Conservation (phyloP, 2,113 vertebrate species). For the Trachemys scripta region DNA sequence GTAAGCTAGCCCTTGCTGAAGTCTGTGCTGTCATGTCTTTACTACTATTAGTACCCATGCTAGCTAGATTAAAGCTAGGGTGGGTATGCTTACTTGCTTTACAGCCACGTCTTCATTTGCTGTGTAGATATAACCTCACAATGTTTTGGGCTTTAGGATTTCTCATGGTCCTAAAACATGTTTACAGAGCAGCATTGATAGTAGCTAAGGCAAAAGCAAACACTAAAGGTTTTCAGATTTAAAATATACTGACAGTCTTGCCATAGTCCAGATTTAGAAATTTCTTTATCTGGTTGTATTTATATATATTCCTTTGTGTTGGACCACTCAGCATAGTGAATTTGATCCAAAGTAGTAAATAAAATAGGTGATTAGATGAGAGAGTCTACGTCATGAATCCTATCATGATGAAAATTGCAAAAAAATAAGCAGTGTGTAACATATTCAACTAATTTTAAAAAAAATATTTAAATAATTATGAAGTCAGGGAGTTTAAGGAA, state of each 20-base stretch:
- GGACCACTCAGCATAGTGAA: not conserved
- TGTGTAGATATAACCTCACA: not conserved
- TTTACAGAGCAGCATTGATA: not conserved
- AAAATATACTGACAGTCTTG: not conserved
- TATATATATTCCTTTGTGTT: accelerated
- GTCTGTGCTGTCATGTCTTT: not conserved
- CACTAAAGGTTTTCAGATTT: not conserved
- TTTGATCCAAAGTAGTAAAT: not conserved
- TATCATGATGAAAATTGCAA: not conserved
- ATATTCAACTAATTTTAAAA: not conserved
- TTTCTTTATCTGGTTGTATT: not conserved
- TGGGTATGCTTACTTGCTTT: no score
- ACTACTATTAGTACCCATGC: not conserved
- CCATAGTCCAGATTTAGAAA: not conserved
- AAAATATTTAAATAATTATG: not conserved
- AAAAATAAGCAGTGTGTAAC: not conserved
- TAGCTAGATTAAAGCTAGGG: not conserved
- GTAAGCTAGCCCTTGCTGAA: not conserved
- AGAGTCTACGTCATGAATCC: slow-evolving; percentile 3
- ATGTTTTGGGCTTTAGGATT: not conserved
- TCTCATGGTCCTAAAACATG: not conserved
- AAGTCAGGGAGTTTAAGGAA: not conserved
- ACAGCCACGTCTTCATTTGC: no score
- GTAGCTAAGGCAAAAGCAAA: accelerated
- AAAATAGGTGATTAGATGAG: not conserved